These are phyloP conservation scores for Lochmaea capreae DNA, from an alignment of 2,888 invertebrate species.

Conservation along the genomic window DNA sequence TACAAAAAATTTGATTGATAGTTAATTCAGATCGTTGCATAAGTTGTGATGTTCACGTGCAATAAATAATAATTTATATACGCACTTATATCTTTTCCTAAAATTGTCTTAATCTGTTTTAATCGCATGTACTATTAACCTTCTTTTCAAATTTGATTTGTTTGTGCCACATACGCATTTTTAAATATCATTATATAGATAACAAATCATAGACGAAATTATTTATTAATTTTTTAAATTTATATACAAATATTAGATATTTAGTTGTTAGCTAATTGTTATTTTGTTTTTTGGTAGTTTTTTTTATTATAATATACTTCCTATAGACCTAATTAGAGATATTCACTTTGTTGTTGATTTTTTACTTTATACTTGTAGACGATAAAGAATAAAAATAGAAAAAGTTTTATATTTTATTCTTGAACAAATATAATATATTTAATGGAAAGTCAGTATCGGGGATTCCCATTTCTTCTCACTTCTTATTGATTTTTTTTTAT, in stretches of 20 bases:
- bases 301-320: conserved; percentile 7
- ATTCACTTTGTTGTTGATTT: conserved; percentile 5
- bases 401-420: not conserved
- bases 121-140: conserved; percentile 5
- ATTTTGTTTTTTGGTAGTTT: not conserved
- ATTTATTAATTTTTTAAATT: conserved; percentile 15
- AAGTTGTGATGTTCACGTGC: not conserved
- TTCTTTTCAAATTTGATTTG: not conserved
- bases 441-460: no score
- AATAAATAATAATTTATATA: not conserved
- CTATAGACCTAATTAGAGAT: conserved; percentile 2
- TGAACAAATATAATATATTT: no score
- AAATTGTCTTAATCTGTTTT: not conserved
- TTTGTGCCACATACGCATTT: conserved; percentile 1
- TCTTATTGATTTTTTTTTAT: no score
- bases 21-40: no score
- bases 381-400: conserved; percentile 5
- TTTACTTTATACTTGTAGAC: not conserved
- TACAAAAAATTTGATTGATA: no score
- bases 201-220: not conserved
- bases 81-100: not conserved
- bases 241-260: conserved; percentile 8
- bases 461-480: no score
- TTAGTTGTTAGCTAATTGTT: conserved; percentile 9
- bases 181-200: conserved; percentile 3